Conservation (phyloP, 2,888 invertebrate species). For the Nipponacmea schrenckii region DNA sequence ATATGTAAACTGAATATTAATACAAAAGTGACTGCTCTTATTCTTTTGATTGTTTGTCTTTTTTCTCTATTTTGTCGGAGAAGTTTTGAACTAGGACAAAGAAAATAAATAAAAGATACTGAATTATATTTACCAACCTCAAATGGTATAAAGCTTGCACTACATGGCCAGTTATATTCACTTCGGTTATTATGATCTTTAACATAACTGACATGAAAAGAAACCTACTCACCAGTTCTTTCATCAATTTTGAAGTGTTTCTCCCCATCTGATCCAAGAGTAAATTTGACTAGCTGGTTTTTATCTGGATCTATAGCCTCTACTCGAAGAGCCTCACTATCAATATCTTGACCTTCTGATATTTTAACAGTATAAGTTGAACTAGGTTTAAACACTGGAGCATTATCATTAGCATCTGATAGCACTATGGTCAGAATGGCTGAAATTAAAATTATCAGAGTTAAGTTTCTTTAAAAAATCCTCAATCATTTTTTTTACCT, state of each 20-base stretch:
- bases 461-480: too few species aligned
- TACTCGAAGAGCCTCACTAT: conserved; percentile 47
- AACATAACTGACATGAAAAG: not conserved
- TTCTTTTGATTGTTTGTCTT: too few species aligned
- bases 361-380: conserved; percentile 41
- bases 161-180: too few species aligned
- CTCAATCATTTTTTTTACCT: too few species aligned
- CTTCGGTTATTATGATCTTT: too few species aligned
- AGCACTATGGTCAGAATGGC: conserved; percentile 49
- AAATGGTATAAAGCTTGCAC: not conserved
- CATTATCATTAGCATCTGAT: conserved; percentile 56
- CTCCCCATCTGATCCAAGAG: conserved; percentile 32
- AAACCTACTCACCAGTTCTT: conserved; percentile 32
- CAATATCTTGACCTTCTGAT: conserved; percentile 44
- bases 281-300: conserved; percentile 43
- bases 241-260: conserved; percentile 36
- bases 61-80: too few species aligned
- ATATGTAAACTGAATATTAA: too few species aligned
- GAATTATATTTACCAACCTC: not conserved
- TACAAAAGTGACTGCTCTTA: too few species aligned
- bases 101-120: not conserved
- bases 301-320: conserved; percentile 51
- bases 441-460: conserved; percentile 32
- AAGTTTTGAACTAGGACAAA: too few species aligned
- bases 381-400: conserved; percentile 48